Evolutionary conservation across 2,113 vertebrate species (phyloP).

Genomic region (Heteronetta atricapilla): DNA sequence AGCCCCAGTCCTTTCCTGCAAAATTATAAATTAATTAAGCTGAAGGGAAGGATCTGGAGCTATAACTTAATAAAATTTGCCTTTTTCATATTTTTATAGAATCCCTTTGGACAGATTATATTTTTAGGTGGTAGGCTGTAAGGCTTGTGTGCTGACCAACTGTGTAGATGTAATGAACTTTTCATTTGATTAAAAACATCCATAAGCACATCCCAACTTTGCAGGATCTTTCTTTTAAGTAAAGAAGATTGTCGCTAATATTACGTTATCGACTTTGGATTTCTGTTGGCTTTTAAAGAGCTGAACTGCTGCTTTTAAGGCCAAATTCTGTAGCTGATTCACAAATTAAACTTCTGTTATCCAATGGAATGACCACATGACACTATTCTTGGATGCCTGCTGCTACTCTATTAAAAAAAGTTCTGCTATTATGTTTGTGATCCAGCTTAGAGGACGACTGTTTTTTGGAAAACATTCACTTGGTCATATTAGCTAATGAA

Average conservation of each 20-base stretch:
- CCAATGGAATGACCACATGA: background rate
- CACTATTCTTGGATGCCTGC: background rate
- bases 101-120: background rate
- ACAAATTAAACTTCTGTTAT: background rate
- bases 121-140: background rate
- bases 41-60: background rate
- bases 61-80: background rate
- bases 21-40: background rate
- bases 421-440: background rate
- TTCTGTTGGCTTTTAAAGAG: background rate
- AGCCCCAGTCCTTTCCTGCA: background rate
- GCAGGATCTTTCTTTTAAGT: background rate
- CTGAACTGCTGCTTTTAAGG: background rate
- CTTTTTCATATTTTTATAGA: background rate
- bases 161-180: background rate
- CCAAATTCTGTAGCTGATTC: background rate
- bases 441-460: background rate
- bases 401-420: background rate
- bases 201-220: background rate
- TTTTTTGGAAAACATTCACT: background rate
- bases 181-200: background rate
- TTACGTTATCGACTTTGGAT: background rate
- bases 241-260: background rate
- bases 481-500: background rate
- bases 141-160: background rate